Evolutionary conservation across 2,888 invertebrate species (phyloP), one percentile per base, ranked within the genome.

Genomic region (Lasioglossum calceatum): DNA sequence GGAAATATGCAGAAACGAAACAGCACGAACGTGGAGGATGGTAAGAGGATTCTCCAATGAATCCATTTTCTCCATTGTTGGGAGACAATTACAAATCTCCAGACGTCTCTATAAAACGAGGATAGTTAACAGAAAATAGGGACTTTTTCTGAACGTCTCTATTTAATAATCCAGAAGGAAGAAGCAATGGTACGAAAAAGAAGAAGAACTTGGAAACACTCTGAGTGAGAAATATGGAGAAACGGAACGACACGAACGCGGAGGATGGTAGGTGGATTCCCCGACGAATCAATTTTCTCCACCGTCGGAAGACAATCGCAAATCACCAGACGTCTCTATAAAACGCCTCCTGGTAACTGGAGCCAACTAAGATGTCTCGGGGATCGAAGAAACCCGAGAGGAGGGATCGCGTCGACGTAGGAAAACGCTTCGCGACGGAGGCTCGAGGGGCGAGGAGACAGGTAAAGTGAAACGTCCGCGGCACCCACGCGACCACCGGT

Each of bases 401-500:
- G 77, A 23, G 42, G 19, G 64, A 42, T 42, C 70, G 70, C 70
- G 70, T 39, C 70, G 36, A 39, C 70, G 64, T 64, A 64, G 64
- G 64, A 64, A 64, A 64, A 64, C 58, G 58, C n/a, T 58, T n/a
- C 4, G 32, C 36, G 67, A 36, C n/a, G 23, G 23, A 14, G 23
- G 50, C 72, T 16, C 71, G 50, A 71, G 58, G 36, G n/a, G 44
- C 64, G 64, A 78, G 79, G 77, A 76, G 79, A 79, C 84, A 75
- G 85, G 84, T 79, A 90, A 89, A 92, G 92, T 92, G 92, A 93
- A 93, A 91, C 80, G 91, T 93, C 90, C 78, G 79, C 77, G 70
- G 90, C 93, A 92, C 93, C 92, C 92, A 93, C 92, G 91, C 92
- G 89, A 90, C 90, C 89, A 82, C 89, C 89, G 84, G 91, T 87